A percentile compares a stretch with the other conserved stretches of the same genome.
These are phyloP conservation scores for Xestia sexstrigata DNA, from an alignment of 2,888 invertebrate genomes.

Conservation along the genomic window DNA sequence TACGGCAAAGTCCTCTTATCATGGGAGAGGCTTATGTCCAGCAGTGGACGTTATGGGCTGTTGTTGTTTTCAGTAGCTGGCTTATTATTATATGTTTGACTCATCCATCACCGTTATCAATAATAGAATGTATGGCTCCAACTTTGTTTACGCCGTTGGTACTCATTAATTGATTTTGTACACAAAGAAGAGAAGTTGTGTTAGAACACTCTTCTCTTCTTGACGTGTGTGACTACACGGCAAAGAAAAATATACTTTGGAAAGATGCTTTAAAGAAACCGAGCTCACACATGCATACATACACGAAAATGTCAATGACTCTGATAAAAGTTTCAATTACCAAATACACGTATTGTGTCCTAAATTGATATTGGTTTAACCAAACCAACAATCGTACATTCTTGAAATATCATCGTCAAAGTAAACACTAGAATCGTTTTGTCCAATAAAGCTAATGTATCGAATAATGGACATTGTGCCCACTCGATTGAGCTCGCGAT, in stretches of 20 bases:
- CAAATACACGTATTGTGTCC: background rate
- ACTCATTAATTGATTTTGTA: too few species aligned
- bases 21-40: too few species aligned
- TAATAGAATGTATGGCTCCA: background rate
- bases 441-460: conserved; percentile 66
- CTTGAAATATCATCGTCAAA: conserved; percentile 25
- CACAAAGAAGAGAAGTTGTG: background rate
- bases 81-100: too few species aligned
- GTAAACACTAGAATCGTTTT: conserved; percentile 53
- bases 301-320: background rate
- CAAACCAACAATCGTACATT: conserved; percentile 12
- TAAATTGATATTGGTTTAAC: conserved; percentile 19
- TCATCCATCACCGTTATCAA: too few species aligned
- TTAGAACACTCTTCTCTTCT: background rate
- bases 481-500: conserved; percentile 47
- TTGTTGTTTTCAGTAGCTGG: too few species aligned
- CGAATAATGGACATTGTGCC: conserved; percentile 53
- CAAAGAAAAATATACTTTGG: background rate
- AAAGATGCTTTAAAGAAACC: background rate
- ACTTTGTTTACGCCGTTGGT: background rate
- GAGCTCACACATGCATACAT: background rate
- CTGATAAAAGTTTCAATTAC: background rate
- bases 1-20: too few species aligned
- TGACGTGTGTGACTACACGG: too few species aligned
- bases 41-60: too few species aligned